Conservation (phyloP, 2,797 vertebrate genomes). For the Sphenodon punctatus region DNA sequence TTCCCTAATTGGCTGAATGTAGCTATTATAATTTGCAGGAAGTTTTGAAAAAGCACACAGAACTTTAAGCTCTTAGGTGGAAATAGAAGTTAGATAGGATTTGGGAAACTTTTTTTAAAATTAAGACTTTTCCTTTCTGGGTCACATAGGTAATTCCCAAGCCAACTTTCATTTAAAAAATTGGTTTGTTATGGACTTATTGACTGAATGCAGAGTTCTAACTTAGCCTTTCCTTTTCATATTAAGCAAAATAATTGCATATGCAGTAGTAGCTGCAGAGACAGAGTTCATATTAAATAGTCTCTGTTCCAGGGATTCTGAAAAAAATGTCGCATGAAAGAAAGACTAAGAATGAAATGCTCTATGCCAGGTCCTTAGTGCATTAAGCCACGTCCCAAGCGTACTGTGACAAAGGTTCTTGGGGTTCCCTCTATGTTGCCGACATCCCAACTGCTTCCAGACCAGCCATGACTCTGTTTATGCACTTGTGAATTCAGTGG, state of each 20-base stretch:
- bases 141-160: background rate
- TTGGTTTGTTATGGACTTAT: background rate
- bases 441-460: no score
- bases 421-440: no score
- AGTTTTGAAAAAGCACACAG: no score
- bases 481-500: no score
- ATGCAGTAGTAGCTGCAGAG: background rate
- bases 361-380: background rate
- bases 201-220: background rate
- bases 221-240: background rate
- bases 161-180: background rate
- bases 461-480: no score
- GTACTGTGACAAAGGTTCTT: no score
- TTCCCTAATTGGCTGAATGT: background rate
- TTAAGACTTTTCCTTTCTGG: background rate
- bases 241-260: background rate
- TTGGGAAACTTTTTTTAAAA: background rate
- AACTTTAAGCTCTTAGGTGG: background rate
- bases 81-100: background rate
- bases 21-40: background rate
- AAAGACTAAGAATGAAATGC: background rate
- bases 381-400: background rate
- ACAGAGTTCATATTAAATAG: no score
- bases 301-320: background rate
- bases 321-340: background rate